Base-by-base conservation (phyloP, 1,140 invertebrate genomes). In the Trigoniulus corallinus region DNA sequence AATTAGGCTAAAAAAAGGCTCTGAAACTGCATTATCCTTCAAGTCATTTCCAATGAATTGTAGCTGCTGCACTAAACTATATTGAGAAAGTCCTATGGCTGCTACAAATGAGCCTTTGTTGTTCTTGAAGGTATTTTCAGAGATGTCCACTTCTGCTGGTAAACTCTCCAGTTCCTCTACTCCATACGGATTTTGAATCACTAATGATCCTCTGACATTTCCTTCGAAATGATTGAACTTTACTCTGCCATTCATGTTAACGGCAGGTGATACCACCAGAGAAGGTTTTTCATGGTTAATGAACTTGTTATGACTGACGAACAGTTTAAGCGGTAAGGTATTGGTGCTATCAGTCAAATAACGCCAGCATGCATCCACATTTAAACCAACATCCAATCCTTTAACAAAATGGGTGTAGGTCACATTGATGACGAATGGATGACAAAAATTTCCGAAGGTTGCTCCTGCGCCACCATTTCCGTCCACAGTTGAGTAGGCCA, bases 41-140 rank as follows among this genome's bases (percentile, higher is more conserved):
- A 99, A 72, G 62, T 82, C 84, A 64, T 98, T 98, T 58, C 82
- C 78, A 0, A 86, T 88, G 58, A 96, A 93, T 3, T 85, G 59
- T 25, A 95, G 64, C 39, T 75, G 76, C 61, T 97, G 92, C 7
- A 74, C 60, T 52, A 77, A 74, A 58, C 84, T 84, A 59, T 89
- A 87, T 2, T 92, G 82, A 15, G 85, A 88, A 0, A 96, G 65
- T 1, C 87, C 84, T 3, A 97, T 65, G 59, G 82, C 88, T 0
- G 81, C 82, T 0, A 92, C 88, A 68, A 87, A 96, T 0, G 78
- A 69, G 0, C 94, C 94, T 29, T 70, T 73, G 64, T 97, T 98
- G 10, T 80, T 72, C 49, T 78, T 75, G 63, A 98, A 96, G 60
- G 82, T 79, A 63, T 97, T 98, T 59, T 92, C 78, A 59, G 81